Evolutionary conservation across 2,113 vertebrate species (phyloP).

Genomic region (Scytalopus superciliaris): DNA sequence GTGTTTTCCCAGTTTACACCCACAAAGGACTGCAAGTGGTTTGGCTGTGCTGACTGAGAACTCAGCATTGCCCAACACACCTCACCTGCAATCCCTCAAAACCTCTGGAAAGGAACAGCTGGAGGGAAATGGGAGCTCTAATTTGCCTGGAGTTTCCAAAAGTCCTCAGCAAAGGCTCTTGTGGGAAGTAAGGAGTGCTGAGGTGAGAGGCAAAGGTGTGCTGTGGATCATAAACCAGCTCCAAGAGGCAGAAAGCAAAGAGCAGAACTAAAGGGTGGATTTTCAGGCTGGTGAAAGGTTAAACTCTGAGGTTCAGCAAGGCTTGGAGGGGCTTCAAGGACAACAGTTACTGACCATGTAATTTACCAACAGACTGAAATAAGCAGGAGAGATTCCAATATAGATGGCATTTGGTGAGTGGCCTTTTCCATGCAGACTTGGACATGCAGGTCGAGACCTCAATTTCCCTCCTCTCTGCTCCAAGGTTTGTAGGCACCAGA

Average conservation of each 20-base stretch:
- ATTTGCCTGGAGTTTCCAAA: not conserved
- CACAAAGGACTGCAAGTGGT: not conserved
- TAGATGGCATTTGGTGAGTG: conserved; percentile 55
- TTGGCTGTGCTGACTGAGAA: not conserved
- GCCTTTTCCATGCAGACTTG: conserved; percentile 27
- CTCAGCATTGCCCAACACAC: not conserved
- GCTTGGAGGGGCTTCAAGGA: conserved; percentile 43
- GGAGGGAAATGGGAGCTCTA: not conserved
- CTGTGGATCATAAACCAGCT: not conserved
- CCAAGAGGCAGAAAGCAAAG: conserved; percentile 23
- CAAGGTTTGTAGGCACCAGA: conserved; percentile 42
- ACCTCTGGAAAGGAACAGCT: not conserved
- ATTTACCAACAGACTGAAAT: conserved; percentile 58
- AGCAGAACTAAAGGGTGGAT: conserved; percentile 7
- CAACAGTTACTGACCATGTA: conserved; percentile 27
- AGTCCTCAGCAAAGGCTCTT: not conserved
- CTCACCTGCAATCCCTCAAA: not conserved
- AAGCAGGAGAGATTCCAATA: conserved; percentile 57
- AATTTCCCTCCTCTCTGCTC: conserved; percentile 59
- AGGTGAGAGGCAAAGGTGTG: not conserved
- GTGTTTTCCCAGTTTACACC: not conserved
- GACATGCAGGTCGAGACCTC: conserved; percentile 57
- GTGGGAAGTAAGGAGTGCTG: not conserved
- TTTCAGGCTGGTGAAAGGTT: conserved; percentile 43
- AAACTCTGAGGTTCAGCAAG: not conserved